phyloP scores from a whole-genome alignment of 2,797 vertebrate species.

The Anguilla anguilla region DNA sequence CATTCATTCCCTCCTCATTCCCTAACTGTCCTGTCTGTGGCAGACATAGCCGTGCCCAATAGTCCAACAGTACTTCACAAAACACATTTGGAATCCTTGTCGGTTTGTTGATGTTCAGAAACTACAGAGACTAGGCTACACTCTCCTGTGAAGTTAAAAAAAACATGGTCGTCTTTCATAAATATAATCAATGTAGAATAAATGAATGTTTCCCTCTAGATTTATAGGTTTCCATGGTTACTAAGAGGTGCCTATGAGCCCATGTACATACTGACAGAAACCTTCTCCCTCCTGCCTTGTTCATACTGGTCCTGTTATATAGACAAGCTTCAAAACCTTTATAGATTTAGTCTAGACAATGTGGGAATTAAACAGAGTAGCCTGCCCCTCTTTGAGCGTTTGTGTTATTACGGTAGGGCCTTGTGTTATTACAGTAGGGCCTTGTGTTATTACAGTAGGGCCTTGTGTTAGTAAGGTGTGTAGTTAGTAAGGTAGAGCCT shows the following conservation, averaged over 20 bases:
- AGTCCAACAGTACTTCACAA: not conserved
- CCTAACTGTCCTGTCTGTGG: not conserved
- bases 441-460: too few relatives aligned
- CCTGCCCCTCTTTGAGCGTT: not conserved
- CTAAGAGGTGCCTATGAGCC: not conserved
- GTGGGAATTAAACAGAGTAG: constrained; percentile 9
- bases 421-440: too few relatives aligned
- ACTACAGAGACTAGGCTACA: not conserved
- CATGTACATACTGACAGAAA: not conserved
- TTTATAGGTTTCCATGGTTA: not conserved
- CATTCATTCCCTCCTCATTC: not conserved
- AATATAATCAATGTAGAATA: not conserved
- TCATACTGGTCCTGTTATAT: constrained; percentile 10
- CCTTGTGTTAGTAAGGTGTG: too few relatives aligned
- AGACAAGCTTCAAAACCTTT: constrained; percentile 24
- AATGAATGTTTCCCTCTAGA: not conserved
- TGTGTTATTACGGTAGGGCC: too few relatives aligned
- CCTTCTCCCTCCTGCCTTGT: constrained; percentile 7
- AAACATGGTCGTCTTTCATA: not conserved
- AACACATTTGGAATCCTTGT: not conserved
- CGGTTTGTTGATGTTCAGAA: not conserved
- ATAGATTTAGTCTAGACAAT: constrained; percentile 26
- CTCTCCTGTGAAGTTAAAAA: not conserved
- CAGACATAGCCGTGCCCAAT: not conserved
- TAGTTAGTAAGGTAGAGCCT: too few relatives aligned